Conservation (phyloP, 2,797 vertebrate genomes). For the Chelon auratus region DNA sequence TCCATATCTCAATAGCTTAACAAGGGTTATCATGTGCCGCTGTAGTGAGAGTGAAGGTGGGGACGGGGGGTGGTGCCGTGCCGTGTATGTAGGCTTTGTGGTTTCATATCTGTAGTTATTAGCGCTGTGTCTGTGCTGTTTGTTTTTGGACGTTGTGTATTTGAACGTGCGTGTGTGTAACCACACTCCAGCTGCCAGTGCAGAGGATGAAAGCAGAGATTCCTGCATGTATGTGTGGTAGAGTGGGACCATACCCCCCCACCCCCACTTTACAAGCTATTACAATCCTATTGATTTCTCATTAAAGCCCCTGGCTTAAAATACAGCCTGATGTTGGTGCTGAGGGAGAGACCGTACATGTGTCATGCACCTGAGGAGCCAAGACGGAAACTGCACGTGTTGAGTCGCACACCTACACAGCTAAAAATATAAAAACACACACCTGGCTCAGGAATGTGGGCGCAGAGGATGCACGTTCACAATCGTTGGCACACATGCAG, state of each 20-base stretch:
- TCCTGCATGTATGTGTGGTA: slow-evolving; percentile 13
- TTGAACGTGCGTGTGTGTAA: slow-evolving; percentile 21
- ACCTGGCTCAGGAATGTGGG: slow-evolving; percentile 24
- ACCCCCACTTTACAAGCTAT: slow-evolving; percentile 66
- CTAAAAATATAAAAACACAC: slow-evolving; percentile 45
- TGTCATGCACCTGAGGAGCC: slow-evolving; percentile 58
- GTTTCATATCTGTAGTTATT: slow-evolving; percentile 37
- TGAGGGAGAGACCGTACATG: slow-evolving; percentile 34
- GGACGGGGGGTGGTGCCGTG: slow-evolving; percentile 27
- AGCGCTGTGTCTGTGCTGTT: slow-evolving; percentile 5
- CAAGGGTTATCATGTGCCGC: slow-evolving; percentile 67
- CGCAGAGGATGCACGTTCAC: slow-evolving; percentile 48
- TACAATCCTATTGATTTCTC: slow-evolving; percentile 76
- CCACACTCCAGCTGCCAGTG: slow-evolving; percentile 66
- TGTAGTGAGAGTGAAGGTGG: slow-evolving; percentile 44
- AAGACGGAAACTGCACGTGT: slow-evolving; percentile 43
- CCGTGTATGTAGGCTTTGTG: slow-evolving; percentile 9
- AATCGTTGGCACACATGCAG: slow-evolving; percentile 41
- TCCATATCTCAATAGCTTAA: slow-evolving; percentile 70
- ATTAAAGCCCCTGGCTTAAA: slow-evolving; percentile 70
- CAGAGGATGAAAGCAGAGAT: slow-evolving; percentile 43
- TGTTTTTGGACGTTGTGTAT: slow-evolving; percentile 44
- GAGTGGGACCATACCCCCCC: slow-evolving; percentile 37
- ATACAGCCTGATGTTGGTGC: slow-evolving; percentile 63
- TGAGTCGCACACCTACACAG: slow-evolving; percentile 31